Evolutionary conservation across 2,113 vertebrate species (phyloP).

Genomic region (Microtus montanus): DNA sequence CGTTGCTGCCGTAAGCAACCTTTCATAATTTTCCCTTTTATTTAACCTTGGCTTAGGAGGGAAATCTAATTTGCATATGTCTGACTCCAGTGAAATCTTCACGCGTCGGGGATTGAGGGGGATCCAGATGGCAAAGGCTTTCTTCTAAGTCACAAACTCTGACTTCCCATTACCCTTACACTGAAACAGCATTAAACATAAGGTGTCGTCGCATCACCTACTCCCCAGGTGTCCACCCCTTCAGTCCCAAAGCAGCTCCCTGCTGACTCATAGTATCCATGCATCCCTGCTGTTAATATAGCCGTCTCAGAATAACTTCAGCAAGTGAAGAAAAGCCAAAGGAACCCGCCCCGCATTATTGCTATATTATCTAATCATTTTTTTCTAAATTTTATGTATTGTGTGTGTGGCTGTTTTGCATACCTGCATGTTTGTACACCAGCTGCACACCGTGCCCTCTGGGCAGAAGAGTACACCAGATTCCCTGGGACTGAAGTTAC

Average conservation of each 20-base stretch:
- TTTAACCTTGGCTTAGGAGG: slow-evolving; percentile 68
- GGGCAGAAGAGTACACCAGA: background rate
- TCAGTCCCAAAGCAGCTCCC: background rate
- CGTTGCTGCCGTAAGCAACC: slow-evolving; percentile 51
- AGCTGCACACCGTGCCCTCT: background rate
- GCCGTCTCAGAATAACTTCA: slow-evolving; percentile 47
- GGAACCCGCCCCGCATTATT: slow-evolving; percentile 24
- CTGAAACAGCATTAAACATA: background rate
- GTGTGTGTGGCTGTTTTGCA: background rate
- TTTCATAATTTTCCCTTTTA: slow-evolving; percentile 65
- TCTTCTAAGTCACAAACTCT: slow-evolving; percentile 36
- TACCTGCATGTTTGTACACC: background rate
- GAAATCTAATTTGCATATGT: slow-evolving; percentile 62
- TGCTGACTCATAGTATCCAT: slow-evolving; percentile 39
- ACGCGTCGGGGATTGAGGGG: slow-evolving; percentile 33
- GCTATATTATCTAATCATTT: slow-evolving; percentile 22
- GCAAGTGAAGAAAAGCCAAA: slow-evolving; percentile 62
- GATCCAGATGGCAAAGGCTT: background rate
- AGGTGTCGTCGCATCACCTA: background rate
- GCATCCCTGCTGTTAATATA: slow-evolving; percentile 33
- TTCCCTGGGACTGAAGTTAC: background rate
- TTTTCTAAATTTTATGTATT: background rate
- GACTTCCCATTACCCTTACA: background rate
- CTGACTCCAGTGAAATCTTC: slow-evolving; percentile 57
- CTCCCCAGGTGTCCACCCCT: background rate